Conservation (phyloP, 2,888 invertebrate genomes). For the Candidula unifasciata region DNA sequence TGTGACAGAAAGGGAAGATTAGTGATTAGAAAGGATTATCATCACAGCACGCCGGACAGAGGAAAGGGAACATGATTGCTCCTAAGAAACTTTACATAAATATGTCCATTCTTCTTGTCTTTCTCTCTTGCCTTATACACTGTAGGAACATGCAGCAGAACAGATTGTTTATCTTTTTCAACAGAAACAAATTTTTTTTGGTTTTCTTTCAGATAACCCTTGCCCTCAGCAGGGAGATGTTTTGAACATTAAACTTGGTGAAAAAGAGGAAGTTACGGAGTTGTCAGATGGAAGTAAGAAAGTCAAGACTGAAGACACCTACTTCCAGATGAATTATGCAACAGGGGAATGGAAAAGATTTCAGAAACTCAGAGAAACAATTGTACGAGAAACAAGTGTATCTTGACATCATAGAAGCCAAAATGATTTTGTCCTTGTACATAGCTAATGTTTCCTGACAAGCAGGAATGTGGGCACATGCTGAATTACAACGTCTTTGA, state of each 20-base stretch:
- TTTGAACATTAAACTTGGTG: constrained; percentile 95
- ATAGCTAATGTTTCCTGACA: background rate
- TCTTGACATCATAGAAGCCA: constrained; percentile 47
- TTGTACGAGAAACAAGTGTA: constrained; percentile 63
- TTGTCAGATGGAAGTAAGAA: constrained; percentile 90
- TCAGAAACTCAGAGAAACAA: constrained; percentile 84
- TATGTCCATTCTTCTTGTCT: no score
- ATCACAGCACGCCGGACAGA: no score
- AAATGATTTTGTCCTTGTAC: constrained; percentile 6
- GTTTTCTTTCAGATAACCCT: constrained; percentile 87
- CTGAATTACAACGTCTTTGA: background rate
- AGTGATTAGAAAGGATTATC: no score
- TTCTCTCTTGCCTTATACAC: background rate
- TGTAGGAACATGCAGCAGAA: background rate
- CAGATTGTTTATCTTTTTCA: no score
- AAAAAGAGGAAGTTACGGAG: constrained; percentile 89
- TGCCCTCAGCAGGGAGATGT: constrained; percentile 98
- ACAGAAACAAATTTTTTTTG: background rate
- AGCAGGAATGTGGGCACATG: background rate
- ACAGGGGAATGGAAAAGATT: constrained; percentile 98
- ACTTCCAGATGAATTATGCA: constrained; percentile 99
- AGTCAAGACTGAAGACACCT: constrained; percentile 91
- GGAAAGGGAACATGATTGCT: no score
- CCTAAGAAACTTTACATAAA: no score
- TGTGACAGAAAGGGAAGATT: no score